phyloP scores from a whole-genome alignment of 2,888 invertebrate species.

The Therioaphis trifolii region DNA sequence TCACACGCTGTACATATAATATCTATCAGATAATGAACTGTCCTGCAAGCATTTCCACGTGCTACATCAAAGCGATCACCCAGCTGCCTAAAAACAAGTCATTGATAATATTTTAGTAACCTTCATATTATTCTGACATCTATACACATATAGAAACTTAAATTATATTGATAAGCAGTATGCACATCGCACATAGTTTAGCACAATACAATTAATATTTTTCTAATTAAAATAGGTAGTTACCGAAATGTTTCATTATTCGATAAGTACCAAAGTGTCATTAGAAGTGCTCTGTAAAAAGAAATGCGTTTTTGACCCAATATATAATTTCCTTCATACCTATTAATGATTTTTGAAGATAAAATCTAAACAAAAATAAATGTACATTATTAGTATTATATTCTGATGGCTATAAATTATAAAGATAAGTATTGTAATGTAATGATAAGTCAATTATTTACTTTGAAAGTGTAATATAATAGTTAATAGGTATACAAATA shows the following conservation, averaged over 20 bases:
- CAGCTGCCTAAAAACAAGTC: not conserved
- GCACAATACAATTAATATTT: too few relatives aligned
- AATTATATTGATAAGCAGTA: too few relatives aligned
- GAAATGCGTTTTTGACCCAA: constrained; percentile 1
- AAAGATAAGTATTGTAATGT: too few relatives aligned
- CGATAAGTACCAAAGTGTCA: constrained; percentile 1
- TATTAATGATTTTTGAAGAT: not conserved
- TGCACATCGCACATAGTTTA: too few relatives aligned
- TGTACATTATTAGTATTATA: too few relatives aligned
- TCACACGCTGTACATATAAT: not conserved
- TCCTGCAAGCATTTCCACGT: not conserved
- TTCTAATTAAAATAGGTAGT: not conserved
- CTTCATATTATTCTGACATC: too few relatives aligned
- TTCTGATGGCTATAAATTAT: too few relatives aligned
- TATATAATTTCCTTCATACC: not conserved
- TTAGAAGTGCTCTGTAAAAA: not conserved
- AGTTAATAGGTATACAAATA: too few relatives aligned
- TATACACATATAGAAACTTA: too few relatives aligned
- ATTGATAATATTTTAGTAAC: too few relatives aligned
- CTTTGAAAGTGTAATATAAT: too few relatives aligned
- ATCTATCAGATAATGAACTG: not conserved
- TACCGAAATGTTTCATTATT: constrained; percentile 13
- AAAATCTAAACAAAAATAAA: constrained; percentile 9
- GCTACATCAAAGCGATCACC: not conserved
- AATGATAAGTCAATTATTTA: too few relatives aligned